Evolutionary conservation across 2,888 invertebrate species (phyloP), one percentile per base, ranked within the genome.

Genomic region (Lochmaea crataegi): DNA sequence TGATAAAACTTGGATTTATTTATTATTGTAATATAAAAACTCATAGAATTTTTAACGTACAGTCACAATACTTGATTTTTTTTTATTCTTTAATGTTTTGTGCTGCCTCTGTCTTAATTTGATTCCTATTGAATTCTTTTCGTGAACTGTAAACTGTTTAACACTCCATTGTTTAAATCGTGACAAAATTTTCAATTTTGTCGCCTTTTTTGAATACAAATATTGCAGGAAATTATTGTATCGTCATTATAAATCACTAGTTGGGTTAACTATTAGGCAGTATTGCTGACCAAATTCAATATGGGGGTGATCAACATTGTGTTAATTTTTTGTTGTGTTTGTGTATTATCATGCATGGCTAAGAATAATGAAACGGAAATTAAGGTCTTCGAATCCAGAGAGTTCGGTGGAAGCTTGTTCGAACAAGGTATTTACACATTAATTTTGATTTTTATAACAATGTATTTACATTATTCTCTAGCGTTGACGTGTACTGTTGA

Each of bases 361-460:
- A 57, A 74, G 18, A 70, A 51, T 66, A 56, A 58, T 11, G 14
- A 56, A 48, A 45, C 41, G 9, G 56, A 51, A 42, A 56, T 11
- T 38, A 53, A 58, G 58, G 38, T 51, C 11, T 38, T 65, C 42
- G 26, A 71, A 41, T 48, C 18, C 9, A 69, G 61, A 38, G 68
- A 78, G 65, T 75, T 74, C 71, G 60, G 77, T 18, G 78, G 75
- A 48, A 75, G 76, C 61, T 76, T 80, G 75, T 51, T 79, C 2
- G 78, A 79, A 65, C 66, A 78, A 79, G 79, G 80, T 79, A 77
- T 26, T 48, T 58, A 48, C 1, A 57, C 16, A 2, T 10, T 7
- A 58, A 18, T 16, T 11, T 26, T 11, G 42, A 10, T 48, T 14
- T 58, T 38, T 38, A 38, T 38, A 38, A 7, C 32, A 38, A 38